These are phyloP conservation scores for Vimba vimba DNA, from an alignment of 2,113 vertebrate species.

Conservation along the genomic window DNA sequence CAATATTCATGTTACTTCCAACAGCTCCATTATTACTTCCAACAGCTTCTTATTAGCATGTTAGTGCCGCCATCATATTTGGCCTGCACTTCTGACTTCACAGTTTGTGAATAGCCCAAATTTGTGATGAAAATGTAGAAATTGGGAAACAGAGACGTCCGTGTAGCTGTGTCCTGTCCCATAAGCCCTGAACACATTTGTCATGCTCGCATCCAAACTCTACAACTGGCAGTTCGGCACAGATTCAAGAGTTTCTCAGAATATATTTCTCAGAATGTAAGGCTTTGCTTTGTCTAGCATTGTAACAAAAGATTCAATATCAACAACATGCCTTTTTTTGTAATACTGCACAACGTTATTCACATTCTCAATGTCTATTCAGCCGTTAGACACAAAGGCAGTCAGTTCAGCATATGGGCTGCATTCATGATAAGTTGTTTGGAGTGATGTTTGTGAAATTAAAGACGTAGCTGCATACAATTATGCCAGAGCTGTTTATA, in stretches of 20 bases:
- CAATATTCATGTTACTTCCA: slow-evolving; percentile 21
- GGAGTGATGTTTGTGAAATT: slow-evolving; percentile 11
- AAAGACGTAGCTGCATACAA: slow-evolving; percentile 1
- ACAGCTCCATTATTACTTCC: not conserved
- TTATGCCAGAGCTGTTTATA: not conserved
- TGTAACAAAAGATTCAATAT: slow-evolving; percentile 29
- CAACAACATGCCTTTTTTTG: slow-evolving; percentile 5
- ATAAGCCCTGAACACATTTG: not conserved
- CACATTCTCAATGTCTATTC: slow-evolving; percentile 8
- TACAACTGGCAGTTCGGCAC: not conserved
- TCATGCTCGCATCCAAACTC: slow-evolving; percentile 5
- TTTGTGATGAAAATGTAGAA: slow-evolving; percentile 7
- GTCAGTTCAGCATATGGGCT: slow-evolving; percentile 4
- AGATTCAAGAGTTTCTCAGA: not conserved
- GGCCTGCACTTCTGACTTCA: not conserved
- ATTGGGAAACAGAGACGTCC: not conserved
- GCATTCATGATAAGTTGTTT: slow-evolving; percentile 36
- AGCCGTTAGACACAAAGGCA: slow-evolving; percentile 12
- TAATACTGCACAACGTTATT: not conserved
- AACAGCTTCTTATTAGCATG: not conserved
- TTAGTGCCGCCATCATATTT: not conserved
- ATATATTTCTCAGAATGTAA: slow-evolving; percentile 14
- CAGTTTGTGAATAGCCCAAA: not conserved
- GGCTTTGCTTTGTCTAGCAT: not conserved
- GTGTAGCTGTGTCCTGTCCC: not conserved